Conservation (phyloP, 2,888 invertebrate species). For the Cheilosia impressa region DNA sequence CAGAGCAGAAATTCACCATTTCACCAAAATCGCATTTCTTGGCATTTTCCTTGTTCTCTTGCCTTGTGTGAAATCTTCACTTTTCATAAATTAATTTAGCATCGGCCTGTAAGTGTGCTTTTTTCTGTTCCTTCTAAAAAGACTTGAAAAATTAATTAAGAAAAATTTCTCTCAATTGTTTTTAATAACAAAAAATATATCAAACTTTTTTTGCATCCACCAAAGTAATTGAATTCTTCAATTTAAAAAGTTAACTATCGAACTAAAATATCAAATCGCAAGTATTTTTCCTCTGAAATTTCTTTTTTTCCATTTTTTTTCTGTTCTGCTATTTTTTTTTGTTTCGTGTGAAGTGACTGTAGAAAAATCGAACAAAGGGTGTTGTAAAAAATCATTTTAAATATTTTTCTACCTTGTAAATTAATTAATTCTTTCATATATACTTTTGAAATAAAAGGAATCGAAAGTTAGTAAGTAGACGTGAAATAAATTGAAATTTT, state of each 20-base stretch:
- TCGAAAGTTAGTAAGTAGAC: slow-evolving; percentile 60
- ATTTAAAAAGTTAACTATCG: slow-evolving; percentile 14
- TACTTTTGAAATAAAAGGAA: slow-evolving; percentile 14
- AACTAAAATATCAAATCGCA: slow-evolving; percentile 37
- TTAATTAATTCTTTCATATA: slow-evolving; percentile 21
- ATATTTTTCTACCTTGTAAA: background rate
- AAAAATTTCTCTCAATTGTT: slow-evolving; percentile 47
- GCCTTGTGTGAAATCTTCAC: slow-evolving; percentile 67
- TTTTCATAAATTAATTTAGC: slow-evolving; percentile 74
- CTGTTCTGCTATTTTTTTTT: slow-evolving; percentile 20
- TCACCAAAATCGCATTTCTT: slow-evolving; percentile 70
- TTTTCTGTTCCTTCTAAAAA: slow-evolving; percentile 56
- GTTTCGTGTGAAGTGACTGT: slow-evolving; percentile 61
- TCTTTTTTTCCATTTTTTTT: slow-evolving; percentile 31
- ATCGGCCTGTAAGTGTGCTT: slow-evolving; percentile 75
- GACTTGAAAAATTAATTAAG: slow-evolving; percentile 38
- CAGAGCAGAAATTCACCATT: slow-evolving; percentile 46
- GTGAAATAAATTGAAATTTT: slow-evolving; percentile 13
- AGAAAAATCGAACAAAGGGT: slow-evolving; percentile 59
- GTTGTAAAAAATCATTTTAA: slow-evolving; percentile 23
- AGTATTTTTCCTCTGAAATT: slow-evolving; percentile 63
- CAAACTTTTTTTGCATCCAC: slow-evolving; percentile 54
- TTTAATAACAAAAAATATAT: slow-evolving; percentile 31
- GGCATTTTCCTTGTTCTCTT: slow-evolving; percentile 63
- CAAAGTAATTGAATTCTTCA: slow-evolving; percentile 69